Conservation (phyloP, 2,113 vertebrate genomes). For the Corythaeola cristata region DNA sequence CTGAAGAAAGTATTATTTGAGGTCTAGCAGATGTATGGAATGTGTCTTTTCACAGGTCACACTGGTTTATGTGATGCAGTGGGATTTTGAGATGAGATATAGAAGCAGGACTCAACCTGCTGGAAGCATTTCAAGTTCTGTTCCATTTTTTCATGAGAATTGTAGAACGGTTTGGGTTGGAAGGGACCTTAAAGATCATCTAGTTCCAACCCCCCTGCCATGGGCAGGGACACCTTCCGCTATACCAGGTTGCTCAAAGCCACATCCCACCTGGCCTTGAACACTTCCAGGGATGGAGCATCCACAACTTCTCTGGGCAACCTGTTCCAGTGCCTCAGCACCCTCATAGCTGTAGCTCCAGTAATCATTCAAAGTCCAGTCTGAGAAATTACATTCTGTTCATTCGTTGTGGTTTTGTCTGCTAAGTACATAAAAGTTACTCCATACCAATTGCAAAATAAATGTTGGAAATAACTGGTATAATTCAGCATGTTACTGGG, state of each 20-base stretch:
- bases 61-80: neutral
- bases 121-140: neutral
- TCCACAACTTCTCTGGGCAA: too few relatives aligned
- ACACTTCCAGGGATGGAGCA: too few relatives aligned
- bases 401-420: neutral
- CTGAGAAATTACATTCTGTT: neutral
- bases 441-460: neutral
- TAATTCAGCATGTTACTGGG: neutral
- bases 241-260: too few relatives aligned
- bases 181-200: too few relatives aligned
- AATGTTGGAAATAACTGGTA: neutral
- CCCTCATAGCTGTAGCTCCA: neutral
- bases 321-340: too few relatives aligned
- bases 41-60: neutral
- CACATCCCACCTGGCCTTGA: too few relatives aligned
- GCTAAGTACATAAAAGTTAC: neutral
- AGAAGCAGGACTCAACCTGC: fast-evolving
- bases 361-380: neutral
- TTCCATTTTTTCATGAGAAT: neutral
- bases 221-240: too few relatives aligned
- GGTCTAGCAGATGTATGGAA: neutral
- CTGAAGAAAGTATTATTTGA: neutral
- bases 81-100: neutral
- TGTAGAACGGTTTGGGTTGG: too few relatives aligned
- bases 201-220: too few relatives aligned